phyloP scores from a whole-genome alignment of 2,888 invertebrate genomes.

The Microdon myrmicae region DNA sequence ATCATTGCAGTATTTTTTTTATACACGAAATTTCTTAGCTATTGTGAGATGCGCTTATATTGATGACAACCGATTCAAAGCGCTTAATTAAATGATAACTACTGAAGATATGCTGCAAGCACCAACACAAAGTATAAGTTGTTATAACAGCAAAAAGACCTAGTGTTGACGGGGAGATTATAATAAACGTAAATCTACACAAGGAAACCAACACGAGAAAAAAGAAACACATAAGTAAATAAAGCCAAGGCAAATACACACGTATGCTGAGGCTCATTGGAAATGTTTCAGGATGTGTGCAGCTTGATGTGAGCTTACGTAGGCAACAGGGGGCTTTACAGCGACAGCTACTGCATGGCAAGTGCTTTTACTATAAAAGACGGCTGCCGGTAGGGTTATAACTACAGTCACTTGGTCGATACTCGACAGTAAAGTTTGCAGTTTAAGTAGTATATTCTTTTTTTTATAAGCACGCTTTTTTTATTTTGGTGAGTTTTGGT shows the following conservation, averaged over 20 bases:
- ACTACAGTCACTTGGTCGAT: constrained; percentile 47
- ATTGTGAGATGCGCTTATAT: too few species aligned
- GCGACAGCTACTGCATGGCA: constrained; percentile 11
- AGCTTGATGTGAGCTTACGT: too few species aligned
- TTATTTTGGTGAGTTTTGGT: constrained; percentile 40
- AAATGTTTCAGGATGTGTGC: too few species aligned
- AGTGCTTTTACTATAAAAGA: constrained; percentile 50
- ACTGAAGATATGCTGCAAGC: constrained; percentile 18
- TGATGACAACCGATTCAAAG: too few species aligned
- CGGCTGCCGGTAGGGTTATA: constrained; percentile 39
- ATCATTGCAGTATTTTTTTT: too few species aligned
- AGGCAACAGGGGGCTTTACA: constrained; percentile 39
- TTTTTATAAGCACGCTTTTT: constrained; percentile 31
- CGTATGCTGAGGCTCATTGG: too few species aligned
- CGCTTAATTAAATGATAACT: constrained; percentile 15
- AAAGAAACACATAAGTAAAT: constrained; percentile 2
- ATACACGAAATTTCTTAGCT: too few species aligned
- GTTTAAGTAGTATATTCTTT: constrained; percentile 26
- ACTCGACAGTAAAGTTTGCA: constrained; percentile 29
- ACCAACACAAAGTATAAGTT: neutral
- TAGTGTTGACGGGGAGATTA: constrained; percentile 26
- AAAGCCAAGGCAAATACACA: constrained; percentile 5
- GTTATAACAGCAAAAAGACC: constrained; percentile 33
- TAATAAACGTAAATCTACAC: constrained; percentile 43
- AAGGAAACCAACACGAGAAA: constrained; percentile 20